Base-by-base conservation (phyloP, 2,113 vertebrate species). In the Ancistrus triradiatus region DNA sequence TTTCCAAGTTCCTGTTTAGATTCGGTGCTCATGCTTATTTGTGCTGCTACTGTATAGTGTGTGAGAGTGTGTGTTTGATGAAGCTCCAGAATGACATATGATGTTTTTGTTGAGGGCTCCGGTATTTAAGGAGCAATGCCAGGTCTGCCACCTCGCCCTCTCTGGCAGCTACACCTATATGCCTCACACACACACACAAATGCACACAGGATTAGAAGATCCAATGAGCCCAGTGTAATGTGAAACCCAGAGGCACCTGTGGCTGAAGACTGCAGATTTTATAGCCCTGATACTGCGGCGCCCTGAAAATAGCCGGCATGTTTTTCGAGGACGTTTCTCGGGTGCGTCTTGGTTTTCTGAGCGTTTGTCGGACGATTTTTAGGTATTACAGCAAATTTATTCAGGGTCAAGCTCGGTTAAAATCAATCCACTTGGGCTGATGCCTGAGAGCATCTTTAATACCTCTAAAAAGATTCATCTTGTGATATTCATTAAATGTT, bases 61-160 rank as follows among this genome's bases (percentile, higher is more conserved):
- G 72, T 52, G 73, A 50, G 53, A 68, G 47, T 67, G 63, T 59
- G 62, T 65, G 69, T 67, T 51, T 58, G 18, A 78, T 72, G 71
- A 76, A 75, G 74, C 66, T 15, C 38, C 63, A 58, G 19, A 66
- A 35, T 31, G 53, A 57, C 53, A 58, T 48, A 53, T 38, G 63
- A 58, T 66, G 63, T 66, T 66, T 66, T 66, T 57, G 63, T 57
- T 66, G 52, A 66, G 49, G 4, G 52, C n/a, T n/a, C 52, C 58
- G 52, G 33, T 57, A 66, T 57, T 66, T 21, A 49, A 64, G 28
- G 40, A 52, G 42, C 17, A 55, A n/a, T 57, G 63, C 63, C 63
- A 66, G 63, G 63, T 57, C 46, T 66, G 42, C 62, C 62, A 64
- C 62, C 62, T 55, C 50, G 53, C 49, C 37, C 38, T 63, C 38